phyloP scores from a whole-genome alignment of 2,113 vertebrate genomes.

The Pampusana beccarii region DNA sequence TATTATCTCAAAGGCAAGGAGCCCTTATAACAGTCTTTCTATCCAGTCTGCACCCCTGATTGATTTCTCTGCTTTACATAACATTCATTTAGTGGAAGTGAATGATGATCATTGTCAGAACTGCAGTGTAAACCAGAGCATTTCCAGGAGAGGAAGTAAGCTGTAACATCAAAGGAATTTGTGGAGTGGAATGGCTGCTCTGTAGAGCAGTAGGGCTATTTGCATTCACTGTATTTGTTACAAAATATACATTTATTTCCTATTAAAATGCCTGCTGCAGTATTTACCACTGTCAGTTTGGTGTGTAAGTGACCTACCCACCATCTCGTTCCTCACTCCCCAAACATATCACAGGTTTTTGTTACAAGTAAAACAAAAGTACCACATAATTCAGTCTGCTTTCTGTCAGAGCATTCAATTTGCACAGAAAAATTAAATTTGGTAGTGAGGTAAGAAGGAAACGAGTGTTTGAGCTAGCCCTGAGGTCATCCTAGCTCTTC shows the following conservation, averaged over 20 bases:
- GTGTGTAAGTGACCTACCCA: neutral
- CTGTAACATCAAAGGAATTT: constrained; percentile 15
- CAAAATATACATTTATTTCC: neutral
- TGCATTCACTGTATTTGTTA: neutral
- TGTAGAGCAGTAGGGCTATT: neutral
- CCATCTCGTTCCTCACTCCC: rapidly evolving
- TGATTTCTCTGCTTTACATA: constrained; percentile 30
- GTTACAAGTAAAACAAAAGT: neutral
- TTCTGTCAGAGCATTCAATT: neutral
- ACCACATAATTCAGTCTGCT: constrained; percentile 20
- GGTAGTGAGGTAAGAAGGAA: constrained; percentile 51
- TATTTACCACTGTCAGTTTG: neutral
- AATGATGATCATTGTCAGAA: constrained; percentile 47
- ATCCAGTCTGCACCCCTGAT: neutral
- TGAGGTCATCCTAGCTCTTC: constrained; percentile 51
- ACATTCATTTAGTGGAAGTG: constrained; percentile 29
- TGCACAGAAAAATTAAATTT: constrained; percentile 56
- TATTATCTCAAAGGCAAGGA: neutral
- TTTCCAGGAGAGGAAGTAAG: constrained; percentile 16
- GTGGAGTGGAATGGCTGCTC: neutral
- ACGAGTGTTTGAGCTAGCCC: constrained; percentile 42
- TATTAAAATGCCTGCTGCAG: neutral
- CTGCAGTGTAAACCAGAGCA: neutral
- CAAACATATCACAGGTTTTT: neutral
- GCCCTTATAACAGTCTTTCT: neutral